Percentiles rank a stretch among this genome's conserved stretches.
Conservation (phyloP, 2,888 invertebrate species). For the Caenorhabditis virilis region DNA sequence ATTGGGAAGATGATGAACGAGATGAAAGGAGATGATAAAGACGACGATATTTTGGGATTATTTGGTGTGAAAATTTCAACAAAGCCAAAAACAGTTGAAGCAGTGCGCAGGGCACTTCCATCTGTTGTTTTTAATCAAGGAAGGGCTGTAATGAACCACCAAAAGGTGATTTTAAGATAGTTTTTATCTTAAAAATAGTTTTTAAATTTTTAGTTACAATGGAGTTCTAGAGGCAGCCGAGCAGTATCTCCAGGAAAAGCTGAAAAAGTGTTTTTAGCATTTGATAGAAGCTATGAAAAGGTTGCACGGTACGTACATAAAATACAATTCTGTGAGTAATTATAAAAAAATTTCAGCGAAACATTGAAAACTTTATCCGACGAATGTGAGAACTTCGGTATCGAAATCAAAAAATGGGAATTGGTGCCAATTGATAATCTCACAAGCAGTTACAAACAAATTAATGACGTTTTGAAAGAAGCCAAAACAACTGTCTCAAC, state of each 20-base stretch:
- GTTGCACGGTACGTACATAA: neutral
- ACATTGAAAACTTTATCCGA: neutral
- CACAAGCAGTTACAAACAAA: too few relatives aligned
- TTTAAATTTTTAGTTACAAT: neutral
- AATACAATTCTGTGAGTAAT: too few relatives aligned
- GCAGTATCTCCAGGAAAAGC: neutral
- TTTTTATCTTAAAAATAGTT: neutral
- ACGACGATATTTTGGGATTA: neutral
- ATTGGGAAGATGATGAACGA: conserved; percentile 8
- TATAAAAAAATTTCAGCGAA: neutral
- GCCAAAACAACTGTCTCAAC: too few relatives aligned
- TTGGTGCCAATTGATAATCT: too few relatives aligned
- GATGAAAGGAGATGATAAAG: conserved; percentile 2
- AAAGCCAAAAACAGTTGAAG: conserved; percentile 1
- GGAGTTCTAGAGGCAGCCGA: neutral
- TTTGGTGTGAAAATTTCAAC: conserved; percentile 4
- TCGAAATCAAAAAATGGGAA: neutral
- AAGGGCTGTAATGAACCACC: too few relatives aligned
- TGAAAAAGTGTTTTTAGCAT: neutral
- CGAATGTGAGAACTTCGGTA: neutral
- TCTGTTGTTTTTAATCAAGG: neutral
- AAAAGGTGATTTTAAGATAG: too few relatives aligned
- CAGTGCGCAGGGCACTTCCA: neutral
- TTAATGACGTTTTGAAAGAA: too few relatives aligned
- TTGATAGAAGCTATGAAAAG: neutral